A percentile compares a stretch with the other conserved stretches of the same genome.
Conservation (phyloP, 1,140 invertebrate species). For the Galleria mellonella region DNA sequence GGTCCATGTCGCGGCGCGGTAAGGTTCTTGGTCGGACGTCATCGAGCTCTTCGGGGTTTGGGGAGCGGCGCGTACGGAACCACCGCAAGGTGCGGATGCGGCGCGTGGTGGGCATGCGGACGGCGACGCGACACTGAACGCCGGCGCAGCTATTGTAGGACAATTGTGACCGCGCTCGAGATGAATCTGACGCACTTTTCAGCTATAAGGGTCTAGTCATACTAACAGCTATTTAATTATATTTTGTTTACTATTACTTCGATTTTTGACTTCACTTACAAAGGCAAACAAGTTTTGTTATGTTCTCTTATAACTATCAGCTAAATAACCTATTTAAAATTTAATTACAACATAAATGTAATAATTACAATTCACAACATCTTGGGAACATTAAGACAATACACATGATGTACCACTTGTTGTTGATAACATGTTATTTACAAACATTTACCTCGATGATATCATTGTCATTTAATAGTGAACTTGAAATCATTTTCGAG, state of each 20-base stretch:
- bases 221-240: constrained; percentile 10
- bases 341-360: too few species aligned
- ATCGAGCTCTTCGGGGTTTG: constrained; percentile 34
- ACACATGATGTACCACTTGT: constrained; percentile 5
- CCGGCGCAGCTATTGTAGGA: constrained; percentile 39
- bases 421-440: constrained; percentile 18
- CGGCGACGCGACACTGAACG: constrained; percentile 46
- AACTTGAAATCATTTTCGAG: too few species aligned
- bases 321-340: too few species aligned
- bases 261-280: too few species aligned
- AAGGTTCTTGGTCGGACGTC: constrained; percentile 25
- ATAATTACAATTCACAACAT: too few species aligned
- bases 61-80: constrained; percentile 44
- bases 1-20: constrained; percentile 39
- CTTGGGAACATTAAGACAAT: constrained; percentile 4
- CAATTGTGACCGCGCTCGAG: constrained; percentile 42
- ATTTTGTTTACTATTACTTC: neutral
- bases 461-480: constrained; percentile 16
- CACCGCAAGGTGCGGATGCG: constrained; percentile 50
- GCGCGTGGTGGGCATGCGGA: constrained; percentile 60
- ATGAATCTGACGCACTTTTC: constrained; percentile 55
- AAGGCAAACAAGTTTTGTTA: too few species aligned
- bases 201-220: constrained; percentile 26
- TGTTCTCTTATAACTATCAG: too few species aligned
- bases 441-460: constrained; percentile 31